These are phyloP conservation scores for Microplitis manilae DNA, from an alignment of 2,888 invertebrate species.

Conservation along the genomic window DNA sequence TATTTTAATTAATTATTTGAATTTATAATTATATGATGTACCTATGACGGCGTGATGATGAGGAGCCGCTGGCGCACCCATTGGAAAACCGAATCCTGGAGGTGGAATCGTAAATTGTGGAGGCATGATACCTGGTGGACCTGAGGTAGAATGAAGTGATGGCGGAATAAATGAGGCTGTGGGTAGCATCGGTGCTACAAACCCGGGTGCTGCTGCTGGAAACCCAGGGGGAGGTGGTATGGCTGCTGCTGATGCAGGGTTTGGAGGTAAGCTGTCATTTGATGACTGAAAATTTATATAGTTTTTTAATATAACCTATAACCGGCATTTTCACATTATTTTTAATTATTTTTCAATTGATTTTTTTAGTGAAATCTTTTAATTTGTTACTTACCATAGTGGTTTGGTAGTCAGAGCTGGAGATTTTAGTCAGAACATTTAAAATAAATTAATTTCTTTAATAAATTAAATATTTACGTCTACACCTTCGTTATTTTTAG, in stretches of 20 bases:
- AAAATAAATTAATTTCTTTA: not conserved
- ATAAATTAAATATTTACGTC: too few relatives aligned
- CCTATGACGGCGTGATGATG: conserved; percentile 66
- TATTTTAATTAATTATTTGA: conserved; percentile 39
- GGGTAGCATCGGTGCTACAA: conserved; percentile 65
- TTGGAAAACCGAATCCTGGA: conserved; percentile 78
- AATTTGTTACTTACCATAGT: not conserved
- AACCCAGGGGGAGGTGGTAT: conserved; percentile 66
- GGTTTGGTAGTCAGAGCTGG: not conserved
- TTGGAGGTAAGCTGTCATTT: conserved; percentile 67
- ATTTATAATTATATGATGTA: conserved; percentile 43
- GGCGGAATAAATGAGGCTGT: conserved; percentile 67
- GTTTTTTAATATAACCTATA: not conserved
- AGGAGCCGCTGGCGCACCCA: conserved; percentile 57
- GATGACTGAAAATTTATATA: conserved; percentile 59
- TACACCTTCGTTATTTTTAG: too few relatives aligned
- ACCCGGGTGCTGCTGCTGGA: conserved; percentile 64
- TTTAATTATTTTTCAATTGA: not conserved
- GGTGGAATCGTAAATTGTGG: conserved; percentile 86
- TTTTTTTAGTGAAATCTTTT: not conserved
- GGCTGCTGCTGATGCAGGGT: conserved; percentile 64
- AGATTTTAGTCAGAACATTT: not conserved
- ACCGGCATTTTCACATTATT: not conserved
- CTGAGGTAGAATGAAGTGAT: conserved; percentile 64
- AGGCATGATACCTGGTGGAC: conserved; percentile 74